These are phyloP conservation scores for Danio choprae DNA, from an alignment of 2,797 vertebrate species.

Conservation along the genomic window DNA sequence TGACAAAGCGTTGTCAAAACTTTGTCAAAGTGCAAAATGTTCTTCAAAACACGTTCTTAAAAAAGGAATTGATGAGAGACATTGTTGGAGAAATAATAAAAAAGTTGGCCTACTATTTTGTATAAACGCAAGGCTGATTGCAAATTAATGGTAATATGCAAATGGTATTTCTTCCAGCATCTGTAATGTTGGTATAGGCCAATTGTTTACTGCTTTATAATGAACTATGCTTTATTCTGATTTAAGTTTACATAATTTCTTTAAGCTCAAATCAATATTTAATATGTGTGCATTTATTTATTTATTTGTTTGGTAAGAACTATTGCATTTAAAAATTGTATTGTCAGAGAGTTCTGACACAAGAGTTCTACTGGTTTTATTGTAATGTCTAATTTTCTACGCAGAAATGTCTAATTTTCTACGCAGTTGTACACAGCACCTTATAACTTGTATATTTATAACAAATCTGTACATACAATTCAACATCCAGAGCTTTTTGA, in stretches of 20 bases:
- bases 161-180: neutral
- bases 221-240: neutral
- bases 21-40: no score
- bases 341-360: neutral
- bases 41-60: neutral
- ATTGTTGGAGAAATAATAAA: neutral
- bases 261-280: neutral
- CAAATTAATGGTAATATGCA: neutral
- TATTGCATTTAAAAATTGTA: neutral
- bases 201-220: neutral
- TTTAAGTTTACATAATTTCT: neutral
- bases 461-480: no score
- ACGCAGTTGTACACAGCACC: no score
- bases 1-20: no score
- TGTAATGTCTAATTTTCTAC: no score
- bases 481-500: no score
- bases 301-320: neutral
- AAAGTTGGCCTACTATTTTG: neutral
- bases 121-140: neutral
- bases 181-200: neutral
- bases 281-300: neutral
- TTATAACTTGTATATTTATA: no score
- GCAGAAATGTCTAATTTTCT: no score
- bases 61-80: neutral
- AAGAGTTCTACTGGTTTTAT: neutral